phyloP scores from a whole-genome alignment of 2,797 vertebrate species.

The Oreochromis grahami region DNA sequence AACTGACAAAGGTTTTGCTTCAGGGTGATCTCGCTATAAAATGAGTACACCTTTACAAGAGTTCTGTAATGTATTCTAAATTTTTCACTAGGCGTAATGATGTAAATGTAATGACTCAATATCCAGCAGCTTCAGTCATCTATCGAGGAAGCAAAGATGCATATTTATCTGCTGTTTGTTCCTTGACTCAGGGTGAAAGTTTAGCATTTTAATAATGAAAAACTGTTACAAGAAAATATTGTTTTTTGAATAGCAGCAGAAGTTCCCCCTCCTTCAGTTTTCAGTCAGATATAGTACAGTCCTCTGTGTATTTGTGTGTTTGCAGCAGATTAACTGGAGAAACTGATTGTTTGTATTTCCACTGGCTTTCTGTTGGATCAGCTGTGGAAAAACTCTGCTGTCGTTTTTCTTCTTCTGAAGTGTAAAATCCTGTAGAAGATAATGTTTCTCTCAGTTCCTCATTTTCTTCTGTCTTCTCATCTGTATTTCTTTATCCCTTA shows the following conservation, averaged over 20 bases:
- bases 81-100: not conserved
- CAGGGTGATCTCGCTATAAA: not conserved
- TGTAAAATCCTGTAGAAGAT: slow-evolving; percentile 42
- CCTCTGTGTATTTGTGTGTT: not conserved
- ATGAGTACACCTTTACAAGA: not conserved
- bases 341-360: slow-evolving; percentile 23
- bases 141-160: not conserved
- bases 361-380: slow-evolving; percentile 28
- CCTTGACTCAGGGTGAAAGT: not conserved
- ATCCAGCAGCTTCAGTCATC: not conserved
- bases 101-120: not conserved
- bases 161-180: not conserved
- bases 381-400: not conserved
- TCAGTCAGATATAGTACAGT: not conserved
- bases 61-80: not conserved
- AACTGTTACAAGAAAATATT: not conserved
- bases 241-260: not conserved
- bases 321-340: slow-evolving; percentile 21
- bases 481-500: slow-evolving; percentile 9
- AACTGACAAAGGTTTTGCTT: not conserved
- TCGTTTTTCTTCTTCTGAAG: slow-evolving; percentile 11
- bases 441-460: slow-evolving; percentile 22
- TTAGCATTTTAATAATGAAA: not conserved
- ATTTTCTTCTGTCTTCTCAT: slow-evolving; percentile 5
- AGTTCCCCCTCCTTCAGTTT: not conserved